Percentiles rank a stretch among this genome's conserved stretches.
phyloP scores from a whole-genome alignment of 2,888 invertebrate genomes.

The Yponomeuta malinellus region DNA sequence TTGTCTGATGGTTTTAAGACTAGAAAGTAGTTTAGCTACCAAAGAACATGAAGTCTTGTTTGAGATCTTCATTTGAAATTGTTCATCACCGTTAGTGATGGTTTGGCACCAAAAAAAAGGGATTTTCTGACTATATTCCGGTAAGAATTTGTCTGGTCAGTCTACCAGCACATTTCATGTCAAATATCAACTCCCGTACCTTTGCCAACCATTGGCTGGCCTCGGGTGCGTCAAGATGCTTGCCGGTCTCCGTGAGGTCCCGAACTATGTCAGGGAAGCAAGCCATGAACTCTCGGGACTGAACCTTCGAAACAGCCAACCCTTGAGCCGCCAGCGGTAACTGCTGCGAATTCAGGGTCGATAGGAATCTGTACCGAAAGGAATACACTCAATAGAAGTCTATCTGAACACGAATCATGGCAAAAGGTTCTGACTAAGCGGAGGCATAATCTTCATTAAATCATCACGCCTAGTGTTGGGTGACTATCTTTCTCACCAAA shows the following conservation, averaged over 20 bases:
- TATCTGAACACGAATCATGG: no score
- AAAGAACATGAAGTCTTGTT: no score
- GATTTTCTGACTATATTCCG: no score
- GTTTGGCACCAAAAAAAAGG: no score
- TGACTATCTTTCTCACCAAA: no score
- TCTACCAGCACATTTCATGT: background rate
- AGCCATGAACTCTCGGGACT: slow-evolving; percentile 91
- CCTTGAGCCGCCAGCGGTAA: slow-evolving; percentile 77
- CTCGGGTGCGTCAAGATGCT: slow-evolving; percentile 85
- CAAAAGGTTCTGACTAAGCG: no score
- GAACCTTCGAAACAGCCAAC: slow-evolving; percentile 84
- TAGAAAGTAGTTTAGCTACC: no score
- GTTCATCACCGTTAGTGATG: no score
- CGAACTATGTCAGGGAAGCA: slow-evolving; percentile 91
- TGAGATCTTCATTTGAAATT: no score
- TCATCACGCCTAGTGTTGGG: no score
- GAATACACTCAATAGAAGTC: background rate
- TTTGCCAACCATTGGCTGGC: slow-evolving; percentile 88
- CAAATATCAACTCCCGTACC: slow-evolving; percentile 60
- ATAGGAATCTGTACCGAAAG: slow-evolving; percentile 65
- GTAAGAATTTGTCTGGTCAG: background rate
- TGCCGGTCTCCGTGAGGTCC: slow-evolving; percentile 86
- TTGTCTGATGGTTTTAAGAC: background rate
- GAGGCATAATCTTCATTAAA: no score
- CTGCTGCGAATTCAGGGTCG: slow-evolving; percentile 77